phyloP scores from a whole-genome alignment of 2,797 vertebrate genomes.

The Micrastur ruficollis region DNA sequence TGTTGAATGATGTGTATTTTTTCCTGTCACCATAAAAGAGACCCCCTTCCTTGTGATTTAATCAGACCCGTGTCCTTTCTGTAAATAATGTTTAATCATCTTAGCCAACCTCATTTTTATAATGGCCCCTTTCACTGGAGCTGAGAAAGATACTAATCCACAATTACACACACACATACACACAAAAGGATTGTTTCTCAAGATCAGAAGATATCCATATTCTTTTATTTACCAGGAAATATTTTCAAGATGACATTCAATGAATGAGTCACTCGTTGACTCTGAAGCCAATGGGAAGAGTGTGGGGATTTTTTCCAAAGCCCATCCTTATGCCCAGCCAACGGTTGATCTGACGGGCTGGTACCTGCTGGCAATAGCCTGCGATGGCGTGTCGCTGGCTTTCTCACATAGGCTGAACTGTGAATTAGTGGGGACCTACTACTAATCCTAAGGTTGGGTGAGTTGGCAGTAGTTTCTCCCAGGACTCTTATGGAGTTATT shows the following conservation, averaged over 20 bases:
- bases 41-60: constrained; percentile 34
- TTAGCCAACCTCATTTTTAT: constrained; percentile 78
- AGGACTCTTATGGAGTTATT: not conserved
- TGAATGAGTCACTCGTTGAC: not conserved
- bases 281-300: too few relatives aligned
- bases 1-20: not conserved
- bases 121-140: constrained; percentile 63
- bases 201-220: not conserved
- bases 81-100: constrained; percentile 88
- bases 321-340: not conserved
- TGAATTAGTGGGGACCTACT: not conserved
- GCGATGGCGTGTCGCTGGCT: rapidly evolving
- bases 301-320: not conserved
- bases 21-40: constrained; percentile 22
- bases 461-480: not conserved
- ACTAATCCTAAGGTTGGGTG: not conserved
- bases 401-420: rapidly evolving
- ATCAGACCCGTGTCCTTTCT: constrained; percentile 73
- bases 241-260: constrained; percentile 33
- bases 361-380: not conserved
- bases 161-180: not conserved
- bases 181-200: not conserved
- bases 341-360: not conserved
- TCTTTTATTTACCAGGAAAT: constrained; percentile 35
- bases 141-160: constrained; percentile 54